phyloP scores from a whole-genome alignment of 2,888 invertebrate genomes.

The Caenorhabditis sinica region DNA sequence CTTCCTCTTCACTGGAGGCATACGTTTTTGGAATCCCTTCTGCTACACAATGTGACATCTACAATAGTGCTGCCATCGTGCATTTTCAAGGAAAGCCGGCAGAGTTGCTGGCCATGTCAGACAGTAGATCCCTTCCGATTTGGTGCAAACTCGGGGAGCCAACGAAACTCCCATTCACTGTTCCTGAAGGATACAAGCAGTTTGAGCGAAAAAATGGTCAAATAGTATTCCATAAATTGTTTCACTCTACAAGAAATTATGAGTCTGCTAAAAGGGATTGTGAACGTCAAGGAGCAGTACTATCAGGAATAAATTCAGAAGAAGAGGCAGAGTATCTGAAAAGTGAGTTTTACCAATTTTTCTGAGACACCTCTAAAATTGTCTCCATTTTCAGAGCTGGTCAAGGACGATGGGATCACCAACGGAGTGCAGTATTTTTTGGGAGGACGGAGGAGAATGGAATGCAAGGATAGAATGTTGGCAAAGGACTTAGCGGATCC shows the following conservation, averaged over 20 bases:
- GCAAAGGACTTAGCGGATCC: not conserved
- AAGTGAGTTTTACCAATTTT: not conserved
- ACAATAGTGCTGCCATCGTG: not conserved
- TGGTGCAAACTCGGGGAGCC: conserved; percentile 22
- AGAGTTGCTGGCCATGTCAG: not conserved
- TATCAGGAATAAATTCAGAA: conserved; percentile 1
- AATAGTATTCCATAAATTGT: not conserved
- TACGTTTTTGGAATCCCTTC: too few relatives aligned
- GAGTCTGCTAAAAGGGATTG: not conserved
- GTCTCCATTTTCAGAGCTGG: not conserved
- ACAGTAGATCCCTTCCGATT: conserved; percentile 18
- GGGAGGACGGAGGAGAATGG: not conserved
- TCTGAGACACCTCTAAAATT: not conserved
- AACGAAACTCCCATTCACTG: too few relatives aligned
- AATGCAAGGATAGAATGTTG: not conserved
- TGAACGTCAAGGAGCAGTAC: not conserved
- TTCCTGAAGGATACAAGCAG: too few relatives aligned
- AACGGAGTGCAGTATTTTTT: not conserved
- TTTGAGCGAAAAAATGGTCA: not conserved
- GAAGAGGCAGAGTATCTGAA: not conserved
- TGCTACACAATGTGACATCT: conserved; percentile 14
- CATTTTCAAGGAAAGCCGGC: not conserved
- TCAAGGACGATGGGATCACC: not conserved
- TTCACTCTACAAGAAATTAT: not conserved
- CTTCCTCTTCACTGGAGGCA: too few relatives aligned